Percentiles rank a stretch among this genome's conserved stretches.
Conservation (phyloP, 1,140 invertebrate species). For the Hycleus phaleratus region DNA sequence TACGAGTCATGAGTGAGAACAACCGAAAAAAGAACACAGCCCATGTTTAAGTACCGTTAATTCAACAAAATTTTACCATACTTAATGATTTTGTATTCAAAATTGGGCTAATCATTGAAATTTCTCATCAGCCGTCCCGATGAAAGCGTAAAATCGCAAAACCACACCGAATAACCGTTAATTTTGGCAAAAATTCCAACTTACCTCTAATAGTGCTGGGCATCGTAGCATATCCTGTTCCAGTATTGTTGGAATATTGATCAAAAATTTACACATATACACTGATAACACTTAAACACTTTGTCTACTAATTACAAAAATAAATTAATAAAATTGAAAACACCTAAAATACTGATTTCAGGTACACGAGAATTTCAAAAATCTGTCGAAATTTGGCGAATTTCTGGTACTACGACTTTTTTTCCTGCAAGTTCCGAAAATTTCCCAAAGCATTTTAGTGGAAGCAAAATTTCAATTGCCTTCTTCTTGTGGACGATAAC, state of each 20-base stretch:
- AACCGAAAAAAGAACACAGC: no score
- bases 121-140: no score
- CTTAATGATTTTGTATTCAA: no score
- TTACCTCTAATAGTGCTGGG: conserved; percentile 40
- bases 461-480: no score
- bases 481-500: no score
- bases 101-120: no score
- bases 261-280: no score
- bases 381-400: not conserved
- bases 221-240: conserved; percentile 35
- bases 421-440: conserved; percentile 27
- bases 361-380: conserved; percentile 1
- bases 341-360: conserved; percentile 1
- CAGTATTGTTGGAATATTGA: not conserved
- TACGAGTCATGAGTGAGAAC: no score
- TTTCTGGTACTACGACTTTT: conserved; percentile 8
- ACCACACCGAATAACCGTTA: not conserved
- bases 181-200: conserved; percentile 8
- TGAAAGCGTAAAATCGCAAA: no score
- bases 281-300: no score
- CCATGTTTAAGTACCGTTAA: no score
- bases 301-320: not conserved
- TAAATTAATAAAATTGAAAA: not conserved
- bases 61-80: no score
- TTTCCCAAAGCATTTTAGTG: conserved; percentile 22